Percentiles rank a stretch among this genome's conserved stretches.
Conservation (phyloP, 1,140 invertebrate genomes). For the Parapsyche elsis region DNA sequence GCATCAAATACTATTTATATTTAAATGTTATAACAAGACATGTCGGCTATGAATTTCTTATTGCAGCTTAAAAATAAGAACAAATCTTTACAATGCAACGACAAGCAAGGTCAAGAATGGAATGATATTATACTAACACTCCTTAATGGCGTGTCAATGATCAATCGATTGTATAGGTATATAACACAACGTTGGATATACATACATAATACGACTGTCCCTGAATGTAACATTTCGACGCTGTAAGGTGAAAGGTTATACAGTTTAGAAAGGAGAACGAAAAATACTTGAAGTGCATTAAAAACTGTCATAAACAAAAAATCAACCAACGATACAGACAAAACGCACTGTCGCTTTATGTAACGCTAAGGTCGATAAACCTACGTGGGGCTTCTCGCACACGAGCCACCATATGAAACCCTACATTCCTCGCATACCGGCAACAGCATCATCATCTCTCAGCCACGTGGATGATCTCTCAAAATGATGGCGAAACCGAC, state of each 20-base stretch:
- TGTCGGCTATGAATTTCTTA: too few species aligned
- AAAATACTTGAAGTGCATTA: not conserved
- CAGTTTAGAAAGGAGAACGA: not conserved
- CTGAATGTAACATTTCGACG: not conserved
- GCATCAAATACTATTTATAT: too few species aligned
- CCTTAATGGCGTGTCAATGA: not conserved
- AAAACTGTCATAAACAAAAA: not conserved
- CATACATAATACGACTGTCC: not conserved
- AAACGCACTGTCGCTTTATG: not conserved
- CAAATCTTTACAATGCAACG: not conserved
- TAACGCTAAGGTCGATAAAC: conserved; percentile 22
- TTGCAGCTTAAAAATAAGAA: too few species aligned
- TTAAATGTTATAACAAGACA: too few species aligned
- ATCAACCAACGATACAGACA: not conserved
- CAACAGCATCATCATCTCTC: not conserved
- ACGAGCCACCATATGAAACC: conserved; percentile 18
- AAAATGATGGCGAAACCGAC: not conserved
- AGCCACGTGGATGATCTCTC: conserved; percentile 18
- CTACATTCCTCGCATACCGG: conserved; percentile 26
- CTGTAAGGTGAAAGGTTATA: not conserved
- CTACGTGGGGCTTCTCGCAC: conserved; percentile 19
- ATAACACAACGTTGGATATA: not conserved
- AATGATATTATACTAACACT: not conserved
- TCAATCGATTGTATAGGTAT: not conserved
- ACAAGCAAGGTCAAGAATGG: not conserved